These are phyloP conservation scores for Acrobasis repandana DNA, from an alignment of 2,888 invertebrate genomes.

Conservation along the genomic window DNA sequence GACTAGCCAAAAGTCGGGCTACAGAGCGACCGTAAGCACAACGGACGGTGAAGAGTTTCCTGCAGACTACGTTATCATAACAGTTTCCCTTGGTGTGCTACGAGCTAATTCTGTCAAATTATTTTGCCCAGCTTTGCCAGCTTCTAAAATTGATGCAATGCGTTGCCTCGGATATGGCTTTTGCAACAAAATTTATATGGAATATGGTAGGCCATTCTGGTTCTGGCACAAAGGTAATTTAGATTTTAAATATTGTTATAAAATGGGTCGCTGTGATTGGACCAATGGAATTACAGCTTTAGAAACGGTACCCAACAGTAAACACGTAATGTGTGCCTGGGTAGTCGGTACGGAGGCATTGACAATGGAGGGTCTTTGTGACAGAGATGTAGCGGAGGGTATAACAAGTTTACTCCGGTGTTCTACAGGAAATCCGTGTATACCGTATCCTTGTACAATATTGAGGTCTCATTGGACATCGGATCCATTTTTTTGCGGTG, in stretches of 20 bases:
- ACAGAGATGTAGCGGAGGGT: slow-evolving; percentile 85
- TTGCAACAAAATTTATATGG: slow-evolving; percentile 90
- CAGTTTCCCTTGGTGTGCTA: slow-evolving; percentile 89
- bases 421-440: slow-evolving; percentile 82
- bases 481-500: slow-evolving; percentile 88
- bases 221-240: slow-evolving; percentile 86
- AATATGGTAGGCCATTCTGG: slow-evolving; percentile 89
- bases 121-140: slow-evolving; percentile 88
- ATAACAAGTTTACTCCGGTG: slow-evolving; percentile 84
- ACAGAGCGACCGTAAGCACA: slow-evolving; percentile 83
- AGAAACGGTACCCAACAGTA: slow-evolving; percentile 86
- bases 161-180: slow-evolving; percentile 86
- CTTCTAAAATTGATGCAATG: slow-evolving; percentile 87
- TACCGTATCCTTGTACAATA: slow-evolving; percentile 87
- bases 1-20: slow-evolving; percentile 73
- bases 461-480: slow-evolving; percentile 88
- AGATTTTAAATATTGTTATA: slow-evolving; percentile 84
- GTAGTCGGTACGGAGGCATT: slow-evolving; percentile 87
- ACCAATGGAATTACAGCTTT: slow-evolving; percentile 87
- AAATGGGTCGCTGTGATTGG: slow-evolving; percentile 85
- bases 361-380: slow-evolving; percentile 85
- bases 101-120: slow-evolving; percentile 84
- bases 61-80: slow-evolving; percentile 91
- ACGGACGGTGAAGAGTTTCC: slow-evolving; percentile 86
- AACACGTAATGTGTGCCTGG: slow-evolving; percentile 87